A percentile compares a stretch with the other conserved stretches of the same genome.
Evolutionary conservation across 2,888 invertebrate species (phyloP).

Genomic region (Gryllus longicercus): DNA sequence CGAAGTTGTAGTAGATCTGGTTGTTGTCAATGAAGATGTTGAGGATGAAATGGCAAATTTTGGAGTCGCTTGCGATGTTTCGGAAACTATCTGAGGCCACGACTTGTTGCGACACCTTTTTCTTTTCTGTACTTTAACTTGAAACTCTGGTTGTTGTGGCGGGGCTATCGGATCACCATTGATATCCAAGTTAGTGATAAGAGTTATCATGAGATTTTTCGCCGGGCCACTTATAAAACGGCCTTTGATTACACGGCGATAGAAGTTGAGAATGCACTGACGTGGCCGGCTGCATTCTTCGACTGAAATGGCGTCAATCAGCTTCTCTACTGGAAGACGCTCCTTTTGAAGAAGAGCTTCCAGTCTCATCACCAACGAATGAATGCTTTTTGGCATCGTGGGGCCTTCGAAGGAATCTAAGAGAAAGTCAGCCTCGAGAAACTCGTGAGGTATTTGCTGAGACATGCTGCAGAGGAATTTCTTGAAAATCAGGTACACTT

Average conservation of each 20-base stretch:
- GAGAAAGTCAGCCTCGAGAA: slow-evolving; percentile 11
- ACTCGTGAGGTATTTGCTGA: neutral
- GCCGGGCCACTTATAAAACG: neutral
- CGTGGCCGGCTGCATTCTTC: slow-evolving; percentile 10
- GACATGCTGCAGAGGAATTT: neutral
- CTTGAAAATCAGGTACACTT: slow-evolving; percentile 22
- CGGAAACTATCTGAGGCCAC: neutral
- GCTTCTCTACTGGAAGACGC: neutral
- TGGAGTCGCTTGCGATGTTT: neutral
- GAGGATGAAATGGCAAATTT: neutral
- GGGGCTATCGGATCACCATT: neutral
- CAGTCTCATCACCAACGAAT: neutral
- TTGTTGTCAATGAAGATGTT: neutral
- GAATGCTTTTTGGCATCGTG: slow-evolving; percentile 3
- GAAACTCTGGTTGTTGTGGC: neutral
- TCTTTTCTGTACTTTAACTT: neutral
- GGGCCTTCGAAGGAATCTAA: slow-evolving; percentile 21
- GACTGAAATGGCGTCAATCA: neutral
- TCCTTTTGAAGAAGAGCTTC: neutral
- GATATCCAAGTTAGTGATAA: neutral
- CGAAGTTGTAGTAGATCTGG: neutral
- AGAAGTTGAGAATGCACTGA: slow-evolving; percentile 18
- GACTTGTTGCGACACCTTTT: neutral
- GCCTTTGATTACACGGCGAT: neutral
- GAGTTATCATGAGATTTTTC: neutral